Percentiles rank a stretch among this genome's conserved stretches.
Conservation (phyloP, 2,113 vertebrate species). For the Myotis yumanensis region DNA sequence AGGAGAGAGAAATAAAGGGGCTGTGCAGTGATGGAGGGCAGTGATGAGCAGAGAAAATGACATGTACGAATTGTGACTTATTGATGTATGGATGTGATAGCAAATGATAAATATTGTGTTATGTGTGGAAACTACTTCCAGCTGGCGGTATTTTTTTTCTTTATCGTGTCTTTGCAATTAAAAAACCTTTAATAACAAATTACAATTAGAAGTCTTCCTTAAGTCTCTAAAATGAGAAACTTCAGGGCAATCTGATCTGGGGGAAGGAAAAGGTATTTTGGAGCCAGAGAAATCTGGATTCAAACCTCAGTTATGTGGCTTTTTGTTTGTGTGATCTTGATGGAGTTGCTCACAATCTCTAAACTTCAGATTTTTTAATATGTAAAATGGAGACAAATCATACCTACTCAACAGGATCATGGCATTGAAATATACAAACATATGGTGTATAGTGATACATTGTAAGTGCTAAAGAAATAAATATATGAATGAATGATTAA, state of each 20-base stretch:
- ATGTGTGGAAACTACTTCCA: not conserved
- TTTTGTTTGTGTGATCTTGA: not conserved
- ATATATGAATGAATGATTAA: not conserved
- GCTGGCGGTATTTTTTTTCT: not conserved
- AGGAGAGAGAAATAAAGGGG: not conserved
- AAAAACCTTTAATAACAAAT: not conserved
- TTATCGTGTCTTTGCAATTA: not conserved
- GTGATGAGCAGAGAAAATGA: not conserved
- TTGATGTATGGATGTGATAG: not conserved
- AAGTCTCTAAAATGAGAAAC: slow-evolving; percentile 15
- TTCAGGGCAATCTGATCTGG: not conserved
- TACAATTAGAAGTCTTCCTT: not conserved
- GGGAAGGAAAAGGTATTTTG: not conserved
- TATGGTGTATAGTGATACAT: not conserved
- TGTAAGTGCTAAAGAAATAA: not conserved
- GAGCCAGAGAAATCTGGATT: not conserved
- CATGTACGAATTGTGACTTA: not conserved
- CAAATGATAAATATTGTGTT: not conserved
- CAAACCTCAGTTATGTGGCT: not conserved
- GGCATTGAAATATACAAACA: not conserved
- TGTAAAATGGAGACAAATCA: not conserved
- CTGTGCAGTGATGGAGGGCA: accelerated
- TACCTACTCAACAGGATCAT: not conserved
- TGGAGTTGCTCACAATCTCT: not conserved
- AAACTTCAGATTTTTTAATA: not conserved